These are phyloP conservation scores for Acanthosepion pharaonis DNA, from an alignment of 2,888 invertebrate species.

Conservation along the genomic window DNA sequence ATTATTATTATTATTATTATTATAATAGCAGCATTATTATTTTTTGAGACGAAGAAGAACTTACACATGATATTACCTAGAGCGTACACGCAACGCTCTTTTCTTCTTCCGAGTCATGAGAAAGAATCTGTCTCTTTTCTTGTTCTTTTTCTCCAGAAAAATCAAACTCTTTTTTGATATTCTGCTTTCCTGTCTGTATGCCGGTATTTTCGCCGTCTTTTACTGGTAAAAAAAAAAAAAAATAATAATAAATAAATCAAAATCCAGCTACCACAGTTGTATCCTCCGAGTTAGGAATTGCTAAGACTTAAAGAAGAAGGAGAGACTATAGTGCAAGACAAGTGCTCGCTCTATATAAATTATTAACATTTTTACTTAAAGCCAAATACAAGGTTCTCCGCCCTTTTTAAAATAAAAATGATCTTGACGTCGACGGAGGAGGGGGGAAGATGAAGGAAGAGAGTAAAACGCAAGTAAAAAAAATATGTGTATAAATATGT, in stretches of 20 bases:
- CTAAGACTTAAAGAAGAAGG: background rate
- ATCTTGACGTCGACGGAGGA: conserved; percentile 15
- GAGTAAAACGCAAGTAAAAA: background rate
- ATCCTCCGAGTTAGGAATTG: background rate
- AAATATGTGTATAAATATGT: background rate
- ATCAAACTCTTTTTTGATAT: background rate
- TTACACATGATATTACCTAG: background rate
- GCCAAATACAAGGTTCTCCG: background rate
- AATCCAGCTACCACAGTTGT: background rate
- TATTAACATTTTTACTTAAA: conserved; percentile 33
- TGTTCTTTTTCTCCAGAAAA: conserved; percentile 1
- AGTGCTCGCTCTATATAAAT: conserved; percentile 33
- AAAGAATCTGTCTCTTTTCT: background rate
- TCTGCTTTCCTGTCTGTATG: background rate
- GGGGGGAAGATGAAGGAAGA: background rate
- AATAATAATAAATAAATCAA: background rate
- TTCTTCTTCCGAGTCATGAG: background rate
- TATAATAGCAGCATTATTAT: background rate
- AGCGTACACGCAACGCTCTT: background rate
- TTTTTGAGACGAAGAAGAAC: background rate
- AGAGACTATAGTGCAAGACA: background rate
- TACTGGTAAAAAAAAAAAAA: background rate
- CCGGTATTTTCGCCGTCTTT: background rate
- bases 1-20: background rate
- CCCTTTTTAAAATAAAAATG: conserved; percentile 33